A percentile compares a stretch with the other conserved stretches of the same genome.
phyloP scores from a whole-genome alignment of 2,113 vertebrate species.

The human (Homo sapiens) region GRCh38 chr12:4870501-4871000 shows the following conservation, averaged over 20 bases:
- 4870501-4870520: not conserved
- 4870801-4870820: not conserved
- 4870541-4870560: not conserved
- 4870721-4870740: not conserved
- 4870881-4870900: not conserved
- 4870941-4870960: not conserved
- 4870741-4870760: not conserved
- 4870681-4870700: not conserved
- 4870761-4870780: not conserved
- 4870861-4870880: constrained; percentile 28
- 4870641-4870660: not conserved
- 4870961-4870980: not conserved
- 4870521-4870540: not conserved
- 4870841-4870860: not conserved
- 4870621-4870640: not conserved
- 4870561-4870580: not conserved
- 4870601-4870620: not conserved
- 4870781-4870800: not conserved
- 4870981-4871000: not conserved
- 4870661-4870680: not conserved
- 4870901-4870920: not conserved
- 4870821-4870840: not conserved
- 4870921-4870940: not conserved
- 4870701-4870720: not conserved
- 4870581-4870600: not conserved